A percentile compares a stretch with the other conserved stretches of the same genome.
phyloP scores from a whole-genome alignment of 2,888 invertebrate species.

The Onchidella celtica region DNA sequence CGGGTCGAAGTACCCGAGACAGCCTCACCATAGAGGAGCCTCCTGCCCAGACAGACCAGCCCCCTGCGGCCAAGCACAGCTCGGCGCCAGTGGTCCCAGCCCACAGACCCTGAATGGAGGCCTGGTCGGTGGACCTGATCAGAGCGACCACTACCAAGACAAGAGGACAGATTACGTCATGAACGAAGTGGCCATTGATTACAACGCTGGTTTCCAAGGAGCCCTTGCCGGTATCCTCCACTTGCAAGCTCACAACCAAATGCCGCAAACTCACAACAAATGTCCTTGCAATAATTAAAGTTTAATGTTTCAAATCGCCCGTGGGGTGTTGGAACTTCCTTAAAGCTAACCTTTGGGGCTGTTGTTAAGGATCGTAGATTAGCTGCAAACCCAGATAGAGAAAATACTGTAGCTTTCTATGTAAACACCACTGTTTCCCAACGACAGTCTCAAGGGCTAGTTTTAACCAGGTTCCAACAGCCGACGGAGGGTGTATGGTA shows the following conservation, averaged over 20 bases:
- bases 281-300: constrained; percentile 41
- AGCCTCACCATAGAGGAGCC: constrained; percentile 64
- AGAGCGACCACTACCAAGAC: constrained; percentile 60
- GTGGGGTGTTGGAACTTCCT: too few relatives aligned
- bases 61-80: constrained; percentile 67
- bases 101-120: constrained; percentile 63
- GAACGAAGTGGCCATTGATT: constrained; percentile 70
- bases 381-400: neutral
- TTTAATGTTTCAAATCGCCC: neutral
- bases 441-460: too few relatives aligned
- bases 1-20: constrained; percentile 59
- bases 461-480: too few relatives aligned
- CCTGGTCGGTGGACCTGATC: constrained; percentile 70
- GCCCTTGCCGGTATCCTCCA: constrained; percentile 62
- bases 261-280: constrained; percentile 50
- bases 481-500: too few relatives aligned
- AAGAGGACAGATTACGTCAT: constrained; percentile 60
- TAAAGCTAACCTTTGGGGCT: too few relatives aligned
- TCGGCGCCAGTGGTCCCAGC: constrained; percentile 57
- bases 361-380: neutral
- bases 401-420: too few relatives aligned
- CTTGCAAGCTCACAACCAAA: constrained; percentile 10
- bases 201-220: constrained; percentile 71
- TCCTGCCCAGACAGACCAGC: constrained; percentile 71
- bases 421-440: too few relatives aligned